phyloP scores from a whole-genome alignment of 2,888 invertebrate species.

The Caenorhabditis angaria region DNA sequence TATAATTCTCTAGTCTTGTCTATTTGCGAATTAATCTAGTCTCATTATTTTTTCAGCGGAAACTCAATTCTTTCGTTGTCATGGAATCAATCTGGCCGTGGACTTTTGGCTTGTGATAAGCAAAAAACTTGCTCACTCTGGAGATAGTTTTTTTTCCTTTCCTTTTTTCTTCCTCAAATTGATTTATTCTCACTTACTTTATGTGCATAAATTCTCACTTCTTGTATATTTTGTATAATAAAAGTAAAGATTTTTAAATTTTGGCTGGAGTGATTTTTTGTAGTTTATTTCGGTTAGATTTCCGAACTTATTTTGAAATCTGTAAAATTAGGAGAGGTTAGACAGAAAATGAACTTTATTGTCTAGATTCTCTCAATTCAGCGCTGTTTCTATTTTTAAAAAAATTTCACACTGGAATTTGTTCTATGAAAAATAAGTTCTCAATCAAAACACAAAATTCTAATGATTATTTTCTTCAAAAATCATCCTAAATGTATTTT shows the following conservation, averaged over 20 bases:
- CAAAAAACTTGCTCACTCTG: constrained; percentile 58
- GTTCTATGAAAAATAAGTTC: too few species aligned
- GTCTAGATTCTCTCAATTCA: too few species aligned
- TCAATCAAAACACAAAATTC: too few species aligned
- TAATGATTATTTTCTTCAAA: neutral
- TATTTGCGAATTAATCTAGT: neutral
- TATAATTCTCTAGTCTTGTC: neutral
- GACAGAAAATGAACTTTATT: too few species aligned
- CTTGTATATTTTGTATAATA: neutral
- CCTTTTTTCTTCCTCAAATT: neutral
- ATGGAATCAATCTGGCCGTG: constrained; percentile 66
- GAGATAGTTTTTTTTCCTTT: constrained; percentile 27
- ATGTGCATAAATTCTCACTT: neutral
- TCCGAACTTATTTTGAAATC: too few species aligned
- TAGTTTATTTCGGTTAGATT: too few species aligned
- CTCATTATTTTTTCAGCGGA: constrained; percentile 26
- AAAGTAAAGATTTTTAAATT: neutral
- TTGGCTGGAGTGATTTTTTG: too few species aligned
- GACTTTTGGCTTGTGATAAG: constrained; percentile 60
- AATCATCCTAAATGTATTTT: neutral
- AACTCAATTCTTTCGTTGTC: constrained; percentile 61
- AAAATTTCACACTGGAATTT: too few species aligned
- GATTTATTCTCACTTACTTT: neutral
- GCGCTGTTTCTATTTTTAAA: too few species aligned
- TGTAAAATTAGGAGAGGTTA: too few species aligned